Conservation (phyloP, 2,113 vertebrate genomes). For the Zootoca vivipara region DNA sequence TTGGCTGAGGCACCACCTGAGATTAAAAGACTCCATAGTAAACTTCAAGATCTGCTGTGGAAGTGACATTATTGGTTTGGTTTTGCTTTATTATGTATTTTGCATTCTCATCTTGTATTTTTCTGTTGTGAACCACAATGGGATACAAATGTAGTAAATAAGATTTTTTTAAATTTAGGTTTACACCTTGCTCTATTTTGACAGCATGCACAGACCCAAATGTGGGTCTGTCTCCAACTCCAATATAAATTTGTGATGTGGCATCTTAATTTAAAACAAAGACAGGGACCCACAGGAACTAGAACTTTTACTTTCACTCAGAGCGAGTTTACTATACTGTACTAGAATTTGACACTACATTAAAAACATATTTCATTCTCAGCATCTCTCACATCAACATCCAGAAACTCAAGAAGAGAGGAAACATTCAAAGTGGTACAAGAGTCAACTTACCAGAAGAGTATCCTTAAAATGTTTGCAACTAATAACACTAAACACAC, state of each 20-base stretch:
- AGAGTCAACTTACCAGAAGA: conserved; percentile 86
- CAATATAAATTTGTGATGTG: background rate
- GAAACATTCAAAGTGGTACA: fast-evolving
- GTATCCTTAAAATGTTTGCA: conserved; percentile 93
- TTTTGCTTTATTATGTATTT: too few relatives aligned
- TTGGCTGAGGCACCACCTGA: fast-evolving
- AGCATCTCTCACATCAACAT: background rate
- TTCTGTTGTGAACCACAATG: background rate
- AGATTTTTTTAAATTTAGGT: background rate
- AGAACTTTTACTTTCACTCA: background rate
- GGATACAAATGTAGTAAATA: too few relatives aligned
- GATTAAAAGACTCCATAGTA: fast-evolving
- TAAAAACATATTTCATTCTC: background rate
- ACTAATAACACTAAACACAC: conserved; percentile 93
- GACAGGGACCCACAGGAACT: background rate
- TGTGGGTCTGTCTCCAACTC: background rate
- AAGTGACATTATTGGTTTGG: too few relatives aligned
- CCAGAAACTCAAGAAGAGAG: fast-evolving
- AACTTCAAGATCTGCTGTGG: background rate
- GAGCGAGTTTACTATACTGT: fast-evolving
- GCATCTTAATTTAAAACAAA: background rate
- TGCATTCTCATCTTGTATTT: too few relatives aligned
- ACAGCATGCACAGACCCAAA: background rate
- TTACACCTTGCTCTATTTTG: background rate
- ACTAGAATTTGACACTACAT: fast-evolving